Evolutionary conservation across 2,797 vertebrate genomes (phyloP).

Genomic region (Amazona finschi): DNA sequence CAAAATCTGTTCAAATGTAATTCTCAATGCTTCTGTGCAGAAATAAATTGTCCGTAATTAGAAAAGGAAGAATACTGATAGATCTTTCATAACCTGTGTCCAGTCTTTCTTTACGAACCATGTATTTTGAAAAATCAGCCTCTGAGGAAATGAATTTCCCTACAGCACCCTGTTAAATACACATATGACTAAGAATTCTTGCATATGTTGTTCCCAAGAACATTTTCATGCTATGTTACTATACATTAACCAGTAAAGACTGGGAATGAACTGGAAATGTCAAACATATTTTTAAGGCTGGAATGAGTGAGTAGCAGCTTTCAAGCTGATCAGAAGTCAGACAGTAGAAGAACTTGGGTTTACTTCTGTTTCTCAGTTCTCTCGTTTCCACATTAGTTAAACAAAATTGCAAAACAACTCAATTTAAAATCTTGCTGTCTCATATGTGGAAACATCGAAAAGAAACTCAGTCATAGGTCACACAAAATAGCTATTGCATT

Average conservation of each 20-base stretch:
- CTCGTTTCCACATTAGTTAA: background rate
- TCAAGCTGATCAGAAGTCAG: background rate
- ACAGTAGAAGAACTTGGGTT: background rate
- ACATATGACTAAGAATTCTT: background rate
- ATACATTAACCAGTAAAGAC: background rate
- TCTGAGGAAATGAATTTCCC: background rate
- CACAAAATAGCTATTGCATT: background rate
- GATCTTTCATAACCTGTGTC: background rate
- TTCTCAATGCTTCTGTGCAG: background rate
- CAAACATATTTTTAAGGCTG: background rate
- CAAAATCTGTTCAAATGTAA: background rate
- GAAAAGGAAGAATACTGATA: background rate
- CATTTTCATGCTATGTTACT: background rate
- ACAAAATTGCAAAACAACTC: background rate
- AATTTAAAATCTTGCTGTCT: background rate
- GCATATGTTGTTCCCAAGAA: background rate
- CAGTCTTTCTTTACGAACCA: background rate
- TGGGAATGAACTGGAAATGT: background rate
- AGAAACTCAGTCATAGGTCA: background rate
- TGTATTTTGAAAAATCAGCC: background rate
- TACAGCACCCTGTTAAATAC: background rate
- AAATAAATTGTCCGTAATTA: background rate
- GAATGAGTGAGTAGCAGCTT: background rate
- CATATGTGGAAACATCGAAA: background rate
- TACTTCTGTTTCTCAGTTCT: background rate